Evolutionary conservation across 2,888 invertebrate genomes (phyloP), one percentile per base, ranked within the genome.

Genomic region (Drosophila neutralis): DNA sequence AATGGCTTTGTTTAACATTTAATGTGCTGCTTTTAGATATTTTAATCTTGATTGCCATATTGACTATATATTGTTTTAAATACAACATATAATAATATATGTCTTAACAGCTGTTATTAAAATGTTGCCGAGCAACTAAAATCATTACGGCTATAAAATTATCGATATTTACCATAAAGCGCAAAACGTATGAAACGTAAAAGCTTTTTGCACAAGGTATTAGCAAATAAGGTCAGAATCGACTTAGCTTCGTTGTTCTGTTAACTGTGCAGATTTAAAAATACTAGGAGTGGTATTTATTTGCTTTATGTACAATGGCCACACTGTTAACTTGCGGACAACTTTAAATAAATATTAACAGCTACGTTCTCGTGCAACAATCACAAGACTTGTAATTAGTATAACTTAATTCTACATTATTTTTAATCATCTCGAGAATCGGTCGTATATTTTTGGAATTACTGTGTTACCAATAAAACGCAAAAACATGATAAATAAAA

Each of bases 401-500:
- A 13, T 57, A 21, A 29, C 38, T 56, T 56, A 40, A 10, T 5
- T 40, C 13, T 2, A 18, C 7, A 5, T 8, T 21, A 21, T 18
- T 56, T 29, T 33, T 31, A 35, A 40, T 87, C 64, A 84, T 58
- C 69, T 77, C 42, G 89, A 85, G 75, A 91, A 73, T 64, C 87
- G 89, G 75, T 90, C 84, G 61, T 91, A 90, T 62, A 89, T 77
- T 89, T 89, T 90, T 10, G 91, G 91, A 64, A 91, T 81, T 57
- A 92, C 60, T 69, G 85, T 90, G 42, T 78, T 89, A 64, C 87
- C 68, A 67, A 93, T 80, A 80, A 93, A 91, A 73, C 92, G 86
- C 57, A 92, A 67, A 61, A 92, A 63, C 78, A 92, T 83, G 69
- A 89, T 83, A 35, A 92, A 67, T 73, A 93, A 80, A 81, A 93